Base-by-base conservation (phyloP, 2,797 vertebrate genomes). In the Acrocephalus scirpaceus region DNA sequence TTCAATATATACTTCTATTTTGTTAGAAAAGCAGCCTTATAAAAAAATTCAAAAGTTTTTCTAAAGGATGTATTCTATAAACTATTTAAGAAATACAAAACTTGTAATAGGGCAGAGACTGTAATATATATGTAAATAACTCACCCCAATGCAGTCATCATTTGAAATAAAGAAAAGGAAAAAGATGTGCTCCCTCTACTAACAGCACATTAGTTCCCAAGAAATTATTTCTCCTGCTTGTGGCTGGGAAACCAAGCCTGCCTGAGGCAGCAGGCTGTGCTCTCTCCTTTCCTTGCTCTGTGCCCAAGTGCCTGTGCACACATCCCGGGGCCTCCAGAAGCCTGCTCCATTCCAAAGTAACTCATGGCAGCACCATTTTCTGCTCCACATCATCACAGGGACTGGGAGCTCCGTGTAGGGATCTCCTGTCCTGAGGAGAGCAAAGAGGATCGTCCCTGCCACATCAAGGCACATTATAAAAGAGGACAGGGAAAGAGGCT, bases 301-400 rank as follows among this genome's bases (percentile, higher is more conserved):
- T 2, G 40, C 32, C 44, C 2, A 1, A 70, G 44, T 15, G 20
- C 32, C 44, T 36, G 16, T 4, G 11, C 58, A n/a, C 20, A 13
- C 6, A 5, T 3, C 30, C 38, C 9, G 2, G 0, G 7, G 10
- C 5, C 66, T 12, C 25, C 50, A 77, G 66, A 61, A 76, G 30
- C 1, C 2, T 0, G 3, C 20, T 79, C 47, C 7, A 0, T 5
- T 32, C 51, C 17, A 2, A 3, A 23, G 21, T 2, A 21, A 44
- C 11, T 5, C 2, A 18, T 0, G 13, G 26, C 50, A 72, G 12
- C 13, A 15, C 12, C 21, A 10, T 56, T 20, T 61, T 13, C n/a
- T 40, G 36, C 42, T 34, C 48, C 13, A 1, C 16, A 2, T 5
- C 51, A 5, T 11, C 50, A 7, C 16, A 10, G 29, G 48, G 9